Conservation (phyloP, 2,113 vertebrate genomes). For the Nycticryphes semicollaris region DNA sequence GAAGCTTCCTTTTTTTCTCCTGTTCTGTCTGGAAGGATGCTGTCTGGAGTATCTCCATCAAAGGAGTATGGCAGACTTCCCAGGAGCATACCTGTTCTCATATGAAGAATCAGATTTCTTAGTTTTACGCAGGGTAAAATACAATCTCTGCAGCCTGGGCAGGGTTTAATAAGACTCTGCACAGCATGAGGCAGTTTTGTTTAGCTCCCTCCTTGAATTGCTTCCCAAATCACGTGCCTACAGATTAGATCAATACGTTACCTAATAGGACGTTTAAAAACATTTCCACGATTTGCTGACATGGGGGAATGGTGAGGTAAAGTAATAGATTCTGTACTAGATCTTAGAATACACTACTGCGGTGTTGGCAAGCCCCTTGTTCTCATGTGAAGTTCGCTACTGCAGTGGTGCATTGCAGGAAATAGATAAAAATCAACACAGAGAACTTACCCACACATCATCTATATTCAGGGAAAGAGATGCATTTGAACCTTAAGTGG, state of each 20-base stretch:
- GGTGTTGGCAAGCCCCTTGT: conserved; percentile 55
- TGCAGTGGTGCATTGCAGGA: conserved; percentile 79
- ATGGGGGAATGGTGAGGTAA: conserved; percentile 18
- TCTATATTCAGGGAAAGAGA: background rate
- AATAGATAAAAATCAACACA: conserved; percentile 55
- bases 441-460: background rate
- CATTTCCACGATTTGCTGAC: conserved; percentile 67
- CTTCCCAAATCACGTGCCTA: conserved; percentile 22
- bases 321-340: conserved; percentile 57
- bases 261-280: conserved; percentile 66
- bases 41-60: background rate
- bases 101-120: background rate
- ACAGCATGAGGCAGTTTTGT: background rate
- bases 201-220: conserved; percentile 1
- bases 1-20: background rate
- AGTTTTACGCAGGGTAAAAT: background rate
- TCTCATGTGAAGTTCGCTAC: conserved; percentile 51
- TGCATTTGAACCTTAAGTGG: background rate
- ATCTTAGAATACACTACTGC: conserved; percentile 42
- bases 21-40: background rate
- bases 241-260: conserved; percentile 56
- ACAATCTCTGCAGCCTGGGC: background rate
- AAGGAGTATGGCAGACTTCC: background rate
- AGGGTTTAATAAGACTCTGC: background rate
- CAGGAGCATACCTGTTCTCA: background rate